Evolutionary conservation across 2,113 vertebrate species (phyloP).

Genomic region (Megatriorchis doriae): DNA sequence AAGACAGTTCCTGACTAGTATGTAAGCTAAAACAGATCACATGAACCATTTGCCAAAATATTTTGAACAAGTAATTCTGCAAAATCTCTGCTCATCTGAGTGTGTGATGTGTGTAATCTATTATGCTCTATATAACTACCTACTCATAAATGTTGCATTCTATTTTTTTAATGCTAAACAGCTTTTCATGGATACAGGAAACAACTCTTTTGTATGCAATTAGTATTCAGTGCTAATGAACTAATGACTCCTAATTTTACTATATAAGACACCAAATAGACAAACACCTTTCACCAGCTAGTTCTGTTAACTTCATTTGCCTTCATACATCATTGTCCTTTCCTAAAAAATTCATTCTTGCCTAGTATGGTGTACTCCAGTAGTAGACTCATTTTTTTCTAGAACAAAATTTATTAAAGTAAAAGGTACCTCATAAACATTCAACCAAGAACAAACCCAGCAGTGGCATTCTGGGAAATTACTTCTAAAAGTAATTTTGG

Average conservation of each 20-base stretch:
- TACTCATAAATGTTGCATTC: background rate
- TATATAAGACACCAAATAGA: background rate
- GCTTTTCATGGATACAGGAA: background rate
- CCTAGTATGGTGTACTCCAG: background rate
- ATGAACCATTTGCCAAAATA: background rate
- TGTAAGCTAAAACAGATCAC: background rate
- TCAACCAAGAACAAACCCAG: background rate
- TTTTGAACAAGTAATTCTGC: background rate
- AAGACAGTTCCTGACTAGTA: background rate
- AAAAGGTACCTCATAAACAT: background rate
- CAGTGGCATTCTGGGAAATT: background rate
- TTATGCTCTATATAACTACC: background rate
- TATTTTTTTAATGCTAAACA: background rate
- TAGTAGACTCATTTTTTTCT: background rate
- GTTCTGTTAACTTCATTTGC: background rate
- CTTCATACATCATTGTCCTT: background rate
- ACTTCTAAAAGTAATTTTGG: background rate
- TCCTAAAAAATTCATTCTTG: background rate
- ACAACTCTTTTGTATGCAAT: background rate
- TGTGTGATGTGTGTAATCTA: background rate
- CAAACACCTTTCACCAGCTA: background rate
- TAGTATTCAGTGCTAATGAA: background rate
- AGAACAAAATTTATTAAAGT: background rate
- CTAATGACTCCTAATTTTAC: background rate
- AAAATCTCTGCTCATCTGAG: background rate